Base-by-base conservation (phyloP, 2,797 vertebrate genomes). In the Microchirus variegatus region DNA sequence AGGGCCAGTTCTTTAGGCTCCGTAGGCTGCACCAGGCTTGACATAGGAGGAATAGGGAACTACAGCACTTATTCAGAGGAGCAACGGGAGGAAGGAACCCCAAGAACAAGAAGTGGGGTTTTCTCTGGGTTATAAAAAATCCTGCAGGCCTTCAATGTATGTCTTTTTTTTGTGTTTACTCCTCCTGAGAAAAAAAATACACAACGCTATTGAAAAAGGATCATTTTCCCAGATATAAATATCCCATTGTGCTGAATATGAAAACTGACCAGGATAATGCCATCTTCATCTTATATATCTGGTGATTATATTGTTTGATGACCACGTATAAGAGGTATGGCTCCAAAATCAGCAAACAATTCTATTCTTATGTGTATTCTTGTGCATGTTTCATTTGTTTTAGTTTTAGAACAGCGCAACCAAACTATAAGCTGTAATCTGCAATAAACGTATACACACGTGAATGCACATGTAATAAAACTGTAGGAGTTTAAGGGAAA, bases 11-110 rank as follows among this genome's bases (percentile, higher is more conserved):
- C 67, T 70, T 63, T 82, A 15, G 59, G 42, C 51, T 59, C 84
- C 45, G 69, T 86, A 0, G 89, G 86, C 62, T 89, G 95, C 73
- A 82, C 72, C 63, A 85, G 61, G 67, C 85, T 84, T 45, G 36
- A 81, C 0, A 3, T 89, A 0, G 86, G 85, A 0, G 9, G 81
- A 0, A 79, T 89, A 54, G 83, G 88, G 54, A 90, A 84, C 83
- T 96, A 94, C 9, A 75, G 91, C 85, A 6, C 91, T 89, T 82
- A 91, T 44, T 93, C 94, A 51, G 94, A 91, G 0, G 92, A 95
- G 19, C 93, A 95, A 41, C 61, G 84, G 38, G 83, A 90, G 10
- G 61, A 91, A 22, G 82, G 78, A 12, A 15, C 81, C 19, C 62
- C 46, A 0, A 85, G 89, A 77, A 88, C 83, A 82, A 93, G 91